These are phyloP conservation scores for Lymantria monacha DNA, from an alignment of 2,888 invertebrate genomes.

Conservation along the genomic window DNA sequence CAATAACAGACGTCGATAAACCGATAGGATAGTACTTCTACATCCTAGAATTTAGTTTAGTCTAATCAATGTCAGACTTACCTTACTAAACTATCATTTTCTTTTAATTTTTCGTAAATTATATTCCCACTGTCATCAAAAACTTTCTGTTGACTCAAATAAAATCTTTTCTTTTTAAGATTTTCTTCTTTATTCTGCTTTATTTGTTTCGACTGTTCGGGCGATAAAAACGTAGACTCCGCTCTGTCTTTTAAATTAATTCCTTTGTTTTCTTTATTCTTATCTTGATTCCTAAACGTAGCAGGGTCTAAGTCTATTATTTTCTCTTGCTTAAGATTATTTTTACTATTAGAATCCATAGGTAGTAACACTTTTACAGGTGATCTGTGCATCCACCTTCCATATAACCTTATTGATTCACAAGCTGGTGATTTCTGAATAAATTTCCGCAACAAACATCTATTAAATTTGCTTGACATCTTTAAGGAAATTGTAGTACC, in stretches of 20 bases:
- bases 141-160: conserved; percentile 65
- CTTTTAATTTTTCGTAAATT: conserved; percentile 83
- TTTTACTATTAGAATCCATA: conserved; percentile 54
- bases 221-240: conserved; percentile 13
- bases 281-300: conserved; percentile 33
- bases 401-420: conserved; percentile 52
- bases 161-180: conserved; percentile 55
- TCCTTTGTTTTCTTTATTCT: conserved; percentile 14
- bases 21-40: too few species aligned
- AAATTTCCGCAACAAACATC: conserved; percentile 33
- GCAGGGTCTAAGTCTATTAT: conserved; percentile 57
- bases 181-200: conserved; percentile 54
- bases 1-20: too few species aligned
- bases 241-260: conserved; percentile 2
- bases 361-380: conserved; percentile 78
- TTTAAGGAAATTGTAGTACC: not conserved
- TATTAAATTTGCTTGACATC: conserved; percentile 42
- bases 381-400: conserved; percentile 77
- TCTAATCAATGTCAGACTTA: conserved; percentile 29
- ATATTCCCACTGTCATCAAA: conserved; percentile 80
- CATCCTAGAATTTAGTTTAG: too few species aligned
- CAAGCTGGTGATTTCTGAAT: conserved; percentile 23
- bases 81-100: conserved; percentile 83
- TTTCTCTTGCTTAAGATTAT: conserved; percentile 62
- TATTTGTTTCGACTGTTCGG: conserved; percentile 45